Conservation (phyloP, 1,140 invertebrate genomes). For the Chelonus insularis region DNA sequence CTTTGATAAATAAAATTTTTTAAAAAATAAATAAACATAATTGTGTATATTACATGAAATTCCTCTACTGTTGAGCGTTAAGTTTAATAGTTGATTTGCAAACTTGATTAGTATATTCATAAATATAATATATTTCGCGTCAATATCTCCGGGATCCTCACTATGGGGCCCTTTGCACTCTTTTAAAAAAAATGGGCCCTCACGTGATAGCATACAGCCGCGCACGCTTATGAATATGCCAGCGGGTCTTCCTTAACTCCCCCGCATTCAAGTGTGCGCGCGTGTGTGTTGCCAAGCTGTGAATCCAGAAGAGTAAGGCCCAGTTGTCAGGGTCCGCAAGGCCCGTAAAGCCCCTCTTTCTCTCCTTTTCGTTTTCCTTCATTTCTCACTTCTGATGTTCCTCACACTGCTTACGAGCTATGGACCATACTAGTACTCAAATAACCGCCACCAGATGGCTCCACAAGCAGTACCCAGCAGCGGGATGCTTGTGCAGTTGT, state of each 20-base stretch:
- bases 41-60: conserved; percentile 1
- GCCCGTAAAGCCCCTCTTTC: neutral
- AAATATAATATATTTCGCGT: conserved; percentile 12
- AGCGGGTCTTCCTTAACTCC: conserved; percentile 26
- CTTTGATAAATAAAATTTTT: no score
- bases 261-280: conserved; percentile 19
- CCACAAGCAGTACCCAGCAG: conserved; percentile 57
- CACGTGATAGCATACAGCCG: conserved; percentile 27
- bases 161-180: conserved; percentile 20
- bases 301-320: conserved; percentile 14
- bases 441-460: conserved; percentile 57
- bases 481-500: conserved; percentile 54
- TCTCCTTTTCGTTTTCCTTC: conserved; percentile 4
- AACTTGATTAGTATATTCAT: conserved; percentile 25
- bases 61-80: conserved; percentile 10
- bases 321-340: conserved; percentile 23
- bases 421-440: conserved; percentile 30
- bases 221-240: conserved; percentile 35
- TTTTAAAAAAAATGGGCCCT: conserved; percentile 10
- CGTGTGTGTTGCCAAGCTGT: conserved; percentile 35
- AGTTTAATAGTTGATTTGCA: conserved; percentile 19
- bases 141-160: conserved; percentile 19
- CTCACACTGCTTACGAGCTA: conserved; percentile 29
- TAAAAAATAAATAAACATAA: no score
- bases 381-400: neutral